Conservation (phyloP, 2,113 vertebrate species). For the Chitala chitala region DNA sequence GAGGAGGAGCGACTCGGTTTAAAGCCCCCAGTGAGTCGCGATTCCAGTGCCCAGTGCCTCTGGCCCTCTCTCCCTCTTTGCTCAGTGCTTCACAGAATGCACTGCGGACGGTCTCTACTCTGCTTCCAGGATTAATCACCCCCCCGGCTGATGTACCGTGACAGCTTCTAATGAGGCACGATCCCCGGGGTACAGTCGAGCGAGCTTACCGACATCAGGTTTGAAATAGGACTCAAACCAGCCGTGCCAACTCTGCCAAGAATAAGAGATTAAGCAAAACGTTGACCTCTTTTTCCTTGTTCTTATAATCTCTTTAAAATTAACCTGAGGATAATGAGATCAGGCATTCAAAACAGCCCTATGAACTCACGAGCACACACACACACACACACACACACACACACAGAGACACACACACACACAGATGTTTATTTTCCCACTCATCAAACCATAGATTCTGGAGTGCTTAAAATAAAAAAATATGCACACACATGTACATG, state of each 20-base stretch:
- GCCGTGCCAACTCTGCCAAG: slow-evolving; percentile 31
- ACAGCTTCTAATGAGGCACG: slow-evolving; percentile 12
- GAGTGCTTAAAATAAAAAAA: too few relatives aligned
- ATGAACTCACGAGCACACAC: not conserved
- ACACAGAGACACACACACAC: not conserved
- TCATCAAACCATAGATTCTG: too few relatives aligned
- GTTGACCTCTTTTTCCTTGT: slow-evolving; percentile 44
- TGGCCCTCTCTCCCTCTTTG: not conserved
- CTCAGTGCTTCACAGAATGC: slow-evolving; percentile 7
- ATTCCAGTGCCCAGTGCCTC: too few relatives aligned
- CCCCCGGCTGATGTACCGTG: not conserved
- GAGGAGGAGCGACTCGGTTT: not conserved
- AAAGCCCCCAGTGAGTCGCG: too few relatives aligned
- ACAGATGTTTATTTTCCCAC: not conserved
- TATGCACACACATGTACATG: too few relatives aligned
- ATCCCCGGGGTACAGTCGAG: slow-evolving; percentile 22
- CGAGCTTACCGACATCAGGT: slow-evolving; percentile 4
- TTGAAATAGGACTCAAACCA: slow-evolving; percentile 21
- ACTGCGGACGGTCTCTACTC: slow-evolving; percentile 4
- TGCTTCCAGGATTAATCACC: slow-evolving; percentile 6
- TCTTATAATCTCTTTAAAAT: slow-evolving; percentile 42
- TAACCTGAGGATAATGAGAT: slow-evolving; percentile 24
- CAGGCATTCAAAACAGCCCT: slow-evolving; percentile 16
- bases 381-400: not conserved
- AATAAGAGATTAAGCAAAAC: slow-evolving; percentile 50